These are phyloP conservation scores for Cardinalis cardinalis DNA, from an alignment of 2,113 vertebrate species.

Conservation along the genomic window DNA sequence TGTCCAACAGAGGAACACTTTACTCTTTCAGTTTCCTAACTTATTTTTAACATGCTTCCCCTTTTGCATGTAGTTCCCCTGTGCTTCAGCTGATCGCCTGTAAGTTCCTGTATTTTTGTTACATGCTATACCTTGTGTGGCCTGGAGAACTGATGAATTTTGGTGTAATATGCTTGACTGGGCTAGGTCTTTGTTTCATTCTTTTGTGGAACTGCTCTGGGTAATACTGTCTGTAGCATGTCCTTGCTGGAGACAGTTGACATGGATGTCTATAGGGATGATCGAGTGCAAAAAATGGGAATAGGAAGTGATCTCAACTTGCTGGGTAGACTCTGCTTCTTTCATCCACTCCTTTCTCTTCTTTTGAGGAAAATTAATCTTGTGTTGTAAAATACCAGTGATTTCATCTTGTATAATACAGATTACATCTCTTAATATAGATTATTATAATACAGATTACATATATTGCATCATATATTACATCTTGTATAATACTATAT, in stretches of 20 bases:
- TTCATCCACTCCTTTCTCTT: neutral
- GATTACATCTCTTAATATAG: too few relatives aligned
- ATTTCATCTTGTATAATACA: neutral
- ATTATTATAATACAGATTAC: too few relatives aligned
- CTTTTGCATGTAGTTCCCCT: neutral
- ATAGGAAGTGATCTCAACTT: neutral
- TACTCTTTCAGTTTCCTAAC: neutral
- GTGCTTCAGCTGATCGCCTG: rapidly evolving
- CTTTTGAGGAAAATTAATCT: neutral
- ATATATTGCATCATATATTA: too few relatives aligned
- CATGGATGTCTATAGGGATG: neutral
- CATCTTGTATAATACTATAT: neutral
- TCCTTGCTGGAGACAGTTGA: neutral
- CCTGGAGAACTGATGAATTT: neutral
- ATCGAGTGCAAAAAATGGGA: neutral
- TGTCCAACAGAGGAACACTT: neutral
- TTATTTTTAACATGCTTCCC: neutral
- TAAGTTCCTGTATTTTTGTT: neutral
- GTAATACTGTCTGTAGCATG: neutral
- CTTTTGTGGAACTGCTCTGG: neutral
- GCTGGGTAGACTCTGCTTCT: neutral
- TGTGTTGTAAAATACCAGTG: neutral
- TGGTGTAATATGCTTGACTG: neutral
- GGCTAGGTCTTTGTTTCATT: neutral
- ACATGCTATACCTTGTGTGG: neutral